These are phyloP conservation scores for Brachionus koreanus DNA, from an alignment of 1,140 invertebrate genomes.

Conservation along the genomic window DNA sequence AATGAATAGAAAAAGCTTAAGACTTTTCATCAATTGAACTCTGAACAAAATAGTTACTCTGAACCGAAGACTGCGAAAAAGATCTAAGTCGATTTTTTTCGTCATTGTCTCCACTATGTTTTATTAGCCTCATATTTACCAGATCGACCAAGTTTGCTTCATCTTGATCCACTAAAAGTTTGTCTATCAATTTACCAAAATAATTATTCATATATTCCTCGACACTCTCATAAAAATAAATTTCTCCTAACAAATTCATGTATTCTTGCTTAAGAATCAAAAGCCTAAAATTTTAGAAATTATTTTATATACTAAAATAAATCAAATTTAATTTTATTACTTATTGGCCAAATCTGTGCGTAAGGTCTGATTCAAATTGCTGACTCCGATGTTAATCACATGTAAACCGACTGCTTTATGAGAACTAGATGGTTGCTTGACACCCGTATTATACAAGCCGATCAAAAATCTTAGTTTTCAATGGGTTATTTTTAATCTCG, in stretches of 20 bases:
- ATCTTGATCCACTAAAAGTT: conserved; percentile 29
- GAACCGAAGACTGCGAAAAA: conserved; percentile 23
- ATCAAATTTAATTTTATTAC: background rate
- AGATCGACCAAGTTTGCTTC: conserved; percentile 38
- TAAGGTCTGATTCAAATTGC: conserved; percentile 28
- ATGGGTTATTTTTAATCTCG: background rate
- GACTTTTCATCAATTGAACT: background rate
- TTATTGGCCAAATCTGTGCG: conserved; percentile 34
- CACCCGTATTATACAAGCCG: background rate
- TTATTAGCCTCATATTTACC: background rate
- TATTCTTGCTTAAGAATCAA: conserved; percentile 9
- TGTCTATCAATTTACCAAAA: conserved; percentile 30
- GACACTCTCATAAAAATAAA: conserved; percentile 28
- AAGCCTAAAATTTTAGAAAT: background rate
- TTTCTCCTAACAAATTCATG: background rate
- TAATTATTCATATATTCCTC: conserved; percentile 22
- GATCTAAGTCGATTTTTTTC: background rate
- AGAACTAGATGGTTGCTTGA: conserved; percentile 12
- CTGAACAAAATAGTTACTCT: conserved; percentile 1
- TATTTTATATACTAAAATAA: no score
- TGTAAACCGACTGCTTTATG: conserved; percentile 21
- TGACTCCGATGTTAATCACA: conserved; percentile 31
- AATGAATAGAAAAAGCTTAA: background rate
- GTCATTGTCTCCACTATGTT: background rate
- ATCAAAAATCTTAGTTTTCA: conserved; percentile 6